These are phyloP conservation scores for Heliconius sara DNA, from an alignment of 2,888 invertebrate genomes.

Conservation along the genomic window DNA sequence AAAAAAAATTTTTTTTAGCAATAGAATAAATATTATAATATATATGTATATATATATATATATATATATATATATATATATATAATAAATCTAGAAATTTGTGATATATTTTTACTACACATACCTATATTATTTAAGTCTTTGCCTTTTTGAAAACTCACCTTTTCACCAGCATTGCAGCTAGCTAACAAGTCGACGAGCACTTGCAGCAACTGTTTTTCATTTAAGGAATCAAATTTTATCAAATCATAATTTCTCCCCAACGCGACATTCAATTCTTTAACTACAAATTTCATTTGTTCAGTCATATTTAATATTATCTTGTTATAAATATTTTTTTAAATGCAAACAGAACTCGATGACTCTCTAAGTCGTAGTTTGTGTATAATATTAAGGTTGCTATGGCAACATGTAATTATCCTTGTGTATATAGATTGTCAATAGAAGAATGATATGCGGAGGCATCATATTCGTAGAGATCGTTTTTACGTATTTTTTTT, in stretches of 20 bases:
- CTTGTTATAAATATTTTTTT: not conserved
- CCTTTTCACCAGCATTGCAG: constrained; percentile 87
- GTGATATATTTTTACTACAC: too few species aligned
- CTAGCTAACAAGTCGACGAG: constrained; percentile 90
- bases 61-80: too few species aligned
- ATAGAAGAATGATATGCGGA: too few species aligned
- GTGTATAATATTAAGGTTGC: constrained; percentile 6
- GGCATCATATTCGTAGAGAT: too few species aligned
- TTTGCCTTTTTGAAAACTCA: constrained; percentile 50
- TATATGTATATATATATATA: too few species aligned
- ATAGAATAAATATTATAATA: too few species aligned
- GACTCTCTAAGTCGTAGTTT: not conserved
- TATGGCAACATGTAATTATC: not conserved
- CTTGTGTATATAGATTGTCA: too few species aligned
- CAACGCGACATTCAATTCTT: constrained; percentile 88
- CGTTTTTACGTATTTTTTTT: too few species aligned
- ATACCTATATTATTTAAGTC: not conserved
- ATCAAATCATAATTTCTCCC: constrained; percentile 91
- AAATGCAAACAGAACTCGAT: not conserved
- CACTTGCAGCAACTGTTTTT: constrained; percentile 90
- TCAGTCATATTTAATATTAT: constrained; percentile 81
- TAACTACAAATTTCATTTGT: constrained; percentile 87
- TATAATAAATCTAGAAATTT: too few species aligned
- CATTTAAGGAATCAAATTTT: constrained; percentile 91
- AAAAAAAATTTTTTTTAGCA: too few species aligned